Conservation (phyloP, 2,888 invertebrate genomes). For the Thyatira batis region DNA sequence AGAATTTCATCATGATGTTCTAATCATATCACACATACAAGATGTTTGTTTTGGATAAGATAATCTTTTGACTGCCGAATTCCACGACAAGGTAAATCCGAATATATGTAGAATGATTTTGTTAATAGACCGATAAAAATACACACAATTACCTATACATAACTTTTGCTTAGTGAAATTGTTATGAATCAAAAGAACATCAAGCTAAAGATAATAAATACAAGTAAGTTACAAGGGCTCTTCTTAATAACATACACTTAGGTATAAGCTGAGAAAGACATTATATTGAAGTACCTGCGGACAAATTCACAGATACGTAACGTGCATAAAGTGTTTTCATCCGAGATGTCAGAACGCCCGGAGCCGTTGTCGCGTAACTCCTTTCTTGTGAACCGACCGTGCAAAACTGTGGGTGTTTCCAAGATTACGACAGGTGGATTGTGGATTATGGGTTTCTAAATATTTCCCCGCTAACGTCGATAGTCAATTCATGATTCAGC, state of each 20-base stretch:
- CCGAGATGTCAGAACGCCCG: conserved; percentile 17
- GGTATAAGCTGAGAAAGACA: background rate
- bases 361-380: conserved; percentile 31
- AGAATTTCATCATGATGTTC: background rate
- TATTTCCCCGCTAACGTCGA: conserved; percentile 26
- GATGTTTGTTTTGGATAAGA: background rate
- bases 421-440: conserved; percentile 30
- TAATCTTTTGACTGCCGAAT: too few relatives aligned
- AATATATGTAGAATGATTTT: too few relatives aligned
- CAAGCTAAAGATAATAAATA: too few relatives aligned
- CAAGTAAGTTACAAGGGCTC: too few relatives aligned
- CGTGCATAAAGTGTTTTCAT: conserved; percentile 8
- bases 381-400: conserved; percentile 40
- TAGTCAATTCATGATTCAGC: conserved; percentile 21
- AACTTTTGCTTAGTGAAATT: too few relatives aligned
- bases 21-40: background rate
- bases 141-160: too few relatives aligned
- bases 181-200: too few relatives aligned
- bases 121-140: too few relatives aligned
- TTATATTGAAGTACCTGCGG: background rate
- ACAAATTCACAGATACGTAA: conserved; percentile 1
- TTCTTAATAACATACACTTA: background rate
- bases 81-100: background rate
- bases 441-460: conserved; percentile 31
- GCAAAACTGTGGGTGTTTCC: conserved; percentile 24